Evolutionary conservation across 2,888 invertebrate genomes (phyloP).

Genomic region (Adineta ricciae): DNA sequence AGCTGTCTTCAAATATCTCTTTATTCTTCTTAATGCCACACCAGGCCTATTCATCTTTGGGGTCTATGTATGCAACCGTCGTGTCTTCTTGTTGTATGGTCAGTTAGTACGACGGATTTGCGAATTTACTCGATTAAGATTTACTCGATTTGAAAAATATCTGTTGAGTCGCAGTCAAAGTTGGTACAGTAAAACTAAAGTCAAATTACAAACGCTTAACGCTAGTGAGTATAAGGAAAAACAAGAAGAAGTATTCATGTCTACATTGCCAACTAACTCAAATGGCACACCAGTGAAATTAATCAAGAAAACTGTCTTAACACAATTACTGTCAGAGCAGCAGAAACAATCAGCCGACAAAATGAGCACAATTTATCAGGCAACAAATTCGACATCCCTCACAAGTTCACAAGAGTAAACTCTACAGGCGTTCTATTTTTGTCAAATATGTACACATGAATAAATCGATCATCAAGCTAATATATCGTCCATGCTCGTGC

Average conservation of each 20-base stretch:
- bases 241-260: background rate
- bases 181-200: background rate
- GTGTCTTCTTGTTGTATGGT: background rate
- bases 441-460: too few relatives aligned
- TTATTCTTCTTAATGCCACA: constrained; percentile 7
- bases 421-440: too few relatives aligned
- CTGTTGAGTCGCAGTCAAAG: background rate
- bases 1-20: background rate
- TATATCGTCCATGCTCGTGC: too few relatives aligned
- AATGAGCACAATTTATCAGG: too few relatives aligned
- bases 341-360: background rate
- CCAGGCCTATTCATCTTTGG: background rate
- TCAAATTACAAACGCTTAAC: background rate
- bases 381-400: background rate
- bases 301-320: background rate
- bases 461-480: too few relatives aligned
- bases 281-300: background rate
- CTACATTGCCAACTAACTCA: background rate
- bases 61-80: constrained; percentile 1
- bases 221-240: background rate
- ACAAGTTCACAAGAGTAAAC: background rate
- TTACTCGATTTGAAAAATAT: background rate
- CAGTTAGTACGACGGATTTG: background rate
- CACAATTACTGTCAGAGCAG: background rate
- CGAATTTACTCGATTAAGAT: background rate